Conservation (phyloP, 2,888 invertebrate species). For the Brassicogethes aeneus region DNA sequence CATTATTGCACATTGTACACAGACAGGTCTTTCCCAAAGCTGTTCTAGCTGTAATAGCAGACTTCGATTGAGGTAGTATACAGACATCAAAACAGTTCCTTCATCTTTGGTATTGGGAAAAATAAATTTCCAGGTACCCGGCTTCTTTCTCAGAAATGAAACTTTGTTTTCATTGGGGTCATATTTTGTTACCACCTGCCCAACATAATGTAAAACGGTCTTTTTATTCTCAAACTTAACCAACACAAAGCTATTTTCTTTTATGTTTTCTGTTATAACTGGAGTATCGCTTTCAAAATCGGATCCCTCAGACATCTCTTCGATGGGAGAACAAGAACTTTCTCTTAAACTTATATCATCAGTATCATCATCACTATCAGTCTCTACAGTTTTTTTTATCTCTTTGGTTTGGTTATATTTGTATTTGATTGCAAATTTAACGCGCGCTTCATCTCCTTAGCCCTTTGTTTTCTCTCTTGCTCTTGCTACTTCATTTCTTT, state of each 20-base stretch:
- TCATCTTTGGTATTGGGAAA: constrained; percentile 1
- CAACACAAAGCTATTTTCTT: not conserved
- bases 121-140: constrained; percentile 6
- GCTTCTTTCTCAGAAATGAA: constrained; percentile 7
- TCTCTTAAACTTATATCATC: not conserved
- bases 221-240: constrained; percentile 4
- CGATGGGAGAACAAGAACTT: not conserved
- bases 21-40: not conserved
- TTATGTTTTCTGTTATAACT: not conserved
- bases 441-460: not conserved
- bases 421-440: not conserved
- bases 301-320: not conserved
- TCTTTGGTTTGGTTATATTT: not conserved
- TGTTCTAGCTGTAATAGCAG: not conserved
- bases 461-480: not conserved
- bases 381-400: not conserved
- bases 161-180: constrained; percentile 3
- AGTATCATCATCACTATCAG: not conserved
- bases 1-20: constrained; percentile 5
- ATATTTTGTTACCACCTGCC: constrained; percentile 5
- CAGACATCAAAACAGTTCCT: not conserved
- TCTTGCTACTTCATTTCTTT: not conserved
- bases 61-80: not conserved
- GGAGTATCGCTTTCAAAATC: not conserved
- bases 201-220: constrained; percentile 6